These are phyloP conservation scores for Gymnodraco acuticeps DNA, from an alignment of 2,797 vertebrate genomes.

Conservation along the genomic window DNA sequence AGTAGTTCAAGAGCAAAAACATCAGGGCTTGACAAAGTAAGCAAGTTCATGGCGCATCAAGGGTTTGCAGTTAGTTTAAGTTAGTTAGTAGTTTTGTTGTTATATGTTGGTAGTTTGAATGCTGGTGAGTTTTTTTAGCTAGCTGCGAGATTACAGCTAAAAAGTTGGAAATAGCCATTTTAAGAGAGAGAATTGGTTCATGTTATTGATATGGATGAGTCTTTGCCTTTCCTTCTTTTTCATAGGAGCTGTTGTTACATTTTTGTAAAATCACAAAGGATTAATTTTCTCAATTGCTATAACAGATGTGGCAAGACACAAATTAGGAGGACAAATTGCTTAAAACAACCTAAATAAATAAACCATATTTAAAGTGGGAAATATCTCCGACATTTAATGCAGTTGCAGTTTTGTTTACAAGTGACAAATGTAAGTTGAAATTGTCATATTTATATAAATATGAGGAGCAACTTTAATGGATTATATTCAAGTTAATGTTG, in stretches of 20 bases:
- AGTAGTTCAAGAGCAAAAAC: background rate
- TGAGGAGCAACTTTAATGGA: background rate
- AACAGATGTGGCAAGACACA: no score
- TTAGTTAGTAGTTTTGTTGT: no score
- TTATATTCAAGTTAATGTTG: background rate
- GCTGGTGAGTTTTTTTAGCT: background rate
- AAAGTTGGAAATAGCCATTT: background rate
- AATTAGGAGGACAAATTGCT: no score
- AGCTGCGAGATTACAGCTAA: background rate
- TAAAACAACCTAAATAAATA: background rate
- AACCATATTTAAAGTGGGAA: background rate
- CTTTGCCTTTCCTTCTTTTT: background rate
- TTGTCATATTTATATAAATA: background rate
- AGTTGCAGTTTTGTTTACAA: background rate
- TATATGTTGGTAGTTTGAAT: background rate
- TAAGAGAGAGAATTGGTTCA: no score
- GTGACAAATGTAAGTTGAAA: background rate
- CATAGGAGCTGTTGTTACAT: background rate
- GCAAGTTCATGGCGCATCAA: background rate
- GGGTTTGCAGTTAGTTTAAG: background rate
- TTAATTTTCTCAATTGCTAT: background rate
- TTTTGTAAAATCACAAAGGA: background rate
- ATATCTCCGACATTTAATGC: background rate
- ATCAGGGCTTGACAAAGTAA: background rate
- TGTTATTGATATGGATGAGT: background rate